A percentile compares a stretch with the other conserved stretches of the same genome.
Conservation (phyloP, 2,888 invertebrate species). For the Drosophila subsilvestris region DNA sequence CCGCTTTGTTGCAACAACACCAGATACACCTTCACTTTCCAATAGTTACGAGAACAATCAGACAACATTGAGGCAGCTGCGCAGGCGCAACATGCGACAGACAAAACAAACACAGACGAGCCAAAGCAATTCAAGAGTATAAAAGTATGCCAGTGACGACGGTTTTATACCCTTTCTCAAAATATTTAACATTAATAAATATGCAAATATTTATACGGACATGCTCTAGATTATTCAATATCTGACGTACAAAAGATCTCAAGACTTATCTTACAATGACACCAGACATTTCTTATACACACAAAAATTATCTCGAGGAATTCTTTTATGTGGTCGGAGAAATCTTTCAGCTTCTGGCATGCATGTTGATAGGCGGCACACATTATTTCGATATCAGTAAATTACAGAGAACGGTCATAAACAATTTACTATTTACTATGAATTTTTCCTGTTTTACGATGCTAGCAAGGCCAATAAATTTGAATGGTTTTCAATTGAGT, state of each 20-base stretch:
- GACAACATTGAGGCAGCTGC: slow-evolving; percentile 42
- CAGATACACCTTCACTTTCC: slow-evolving; percentile 66
- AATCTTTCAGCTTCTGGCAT: neutral
- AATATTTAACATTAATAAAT: neutral
- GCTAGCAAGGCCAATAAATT: slow-evolving; percentile 34
- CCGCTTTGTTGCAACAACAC: slow-evolving; percentile 43
- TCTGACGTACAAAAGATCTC: neutral
- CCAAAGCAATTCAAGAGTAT: neutral
- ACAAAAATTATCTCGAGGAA: neutral
- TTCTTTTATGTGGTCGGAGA: neutral
- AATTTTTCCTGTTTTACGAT: slow-evolving; percentile 1
- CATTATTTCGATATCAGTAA: neutral
- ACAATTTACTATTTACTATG: neutral
- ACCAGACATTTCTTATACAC: too few species aligned
- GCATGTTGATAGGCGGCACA: neutral
- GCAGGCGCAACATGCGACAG: slow-evolving; percentile 30
- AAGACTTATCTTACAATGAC: neutral
- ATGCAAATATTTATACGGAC: neutral
- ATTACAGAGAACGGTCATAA: neutral
- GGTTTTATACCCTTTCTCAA: slow-evolving; percentile 13
- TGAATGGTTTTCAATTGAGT: slow-evolving; percentile 31
- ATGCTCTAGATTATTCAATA: neutral
- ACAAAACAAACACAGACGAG: neutral
- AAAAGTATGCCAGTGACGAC: slow-evolving; percentile 16
- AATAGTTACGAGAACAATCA: slow-evolving; percentile 61